These are phyloP conservation scores for Lycocorax pyrrhopterus DNA, from an alignment of 2,113 vertebrate genomes.

Conservation along the genomic window DNA sequence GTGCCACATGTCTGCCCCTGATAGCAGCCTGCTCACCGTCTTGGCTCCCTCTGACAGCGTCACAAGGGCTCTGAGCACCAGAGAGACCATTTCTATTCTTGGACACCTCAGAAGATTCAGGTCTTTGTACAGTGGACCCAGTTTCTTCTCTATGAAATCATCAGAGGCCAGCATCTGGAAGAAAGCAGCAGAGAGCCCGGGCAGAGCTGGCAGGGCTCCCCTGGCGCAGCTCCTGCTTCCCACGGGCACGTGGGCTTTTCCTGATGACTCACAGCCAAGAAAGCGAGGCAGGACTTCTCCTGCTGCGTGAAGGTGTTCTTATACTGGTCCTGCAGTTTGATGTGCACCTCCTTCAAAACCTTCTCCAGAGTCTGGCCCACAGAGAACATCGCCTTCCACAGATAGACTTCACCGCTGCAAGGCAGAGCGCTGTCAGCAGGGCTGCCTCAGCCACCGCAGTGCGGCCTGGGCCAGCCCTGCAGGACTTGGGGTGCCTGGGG, in stretches of 20 bases:
- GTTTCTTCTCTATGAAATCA: fast-evolving
- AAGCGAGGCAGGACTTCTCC: fast-evolving
- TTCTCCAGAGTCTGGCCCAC: too few species aligned
- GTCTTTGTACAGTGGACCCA: not conserved
- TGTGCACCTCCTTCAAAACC: too few species aligned
- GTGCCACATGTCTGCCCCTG: too few species aligned
- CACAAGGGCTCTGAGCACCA: not conserved
- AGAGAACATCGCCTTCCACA: too few species aligned
- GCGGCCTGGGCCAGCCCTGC: not conserved
- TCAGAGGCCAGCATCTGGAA: not conserved
- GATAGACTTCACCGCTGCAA: too few species aligned
- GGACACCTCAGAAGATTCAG: fast-evolving
- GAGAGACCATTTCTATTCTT: fast-evolving
- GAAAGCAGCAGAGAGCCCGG: not conserved
- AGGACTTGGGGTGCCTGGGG: not conserved
- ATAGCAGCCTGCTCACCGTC: not conserved
- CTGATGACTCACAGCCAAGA: not conserved
- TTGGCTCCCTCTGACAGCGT: fast-evolving
- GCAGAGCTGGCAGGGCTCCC: not conserved
- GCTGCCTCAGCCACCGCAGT: too few species aligned
- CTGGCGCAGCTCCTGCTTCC: not conserved
- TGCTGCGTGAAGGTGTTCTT: too few species aligned
- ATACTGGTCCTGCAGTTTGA: too few species aligned
- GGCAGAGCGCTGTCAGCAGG: too few species aligned
- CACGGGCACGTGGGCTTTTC: too few species aligned